Percentiles rank a stretch among this genome's conserved stretches.
Conservation (phyloP, 2,113 vertebrate genomes). For the Enhydra lutris region DNA sequence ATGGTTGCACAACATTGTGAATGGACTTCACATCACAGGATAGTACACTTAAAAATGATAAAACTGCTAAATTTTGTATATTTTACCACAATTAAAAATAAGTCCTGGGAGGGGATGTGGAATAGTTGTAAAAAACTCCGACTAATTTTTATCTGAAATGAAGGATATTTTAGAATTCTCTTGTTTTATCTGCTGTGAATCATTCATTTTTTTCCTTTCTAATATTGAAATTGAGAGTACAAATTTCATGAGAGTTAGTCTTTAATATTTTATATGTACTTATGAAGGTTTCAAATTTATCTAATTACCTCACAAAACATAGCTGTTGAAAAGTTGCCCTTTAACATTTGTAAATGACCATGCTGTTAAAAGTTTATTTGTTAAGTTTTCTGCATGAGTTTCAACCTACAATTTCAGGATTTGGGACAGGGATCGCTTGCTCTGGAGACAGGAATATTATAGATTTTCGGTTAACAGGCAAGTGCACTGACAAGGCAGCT, state of each 20-base stretch:
- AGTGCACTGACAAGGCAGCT: background rate
- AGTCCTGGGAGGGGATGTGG: fast-evolving
- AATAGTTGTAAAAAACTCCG: background rate
- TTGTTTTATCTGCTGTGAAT: background rate
- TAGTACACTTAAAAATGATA: background rate
- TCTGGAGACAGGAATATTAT: background rate
- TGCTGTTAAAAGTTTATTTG: background rate
- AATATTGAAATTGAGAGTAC: background rate
- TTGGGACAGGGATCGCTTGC: background rate
- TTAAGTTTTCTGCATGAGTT: background rate
- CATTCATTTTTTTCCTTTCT: background rate
- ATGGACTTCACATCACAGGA: background rate
- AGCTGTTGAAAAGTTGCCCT: background rate
- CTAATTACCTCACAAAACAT: background rate
- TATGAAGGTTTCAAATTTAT: background rate
- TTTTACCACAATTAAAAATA: background rate
- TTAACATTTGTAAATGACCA: background rate
- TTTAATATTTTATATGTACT: background rate
- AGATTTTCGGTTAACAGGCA: background rate
- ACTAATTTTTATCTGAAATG: background rate
- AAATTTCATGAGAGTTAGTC: background rate
- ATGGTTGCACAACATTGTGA: background rate
- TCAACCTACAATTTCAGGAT: background rate
- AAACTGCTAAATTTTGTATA: background rate
- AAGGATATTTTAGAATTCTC: background rate